Percentiles rank a stretch among this genome's conserved stretches.
These are phyloP conservation scores for Hucho hucho DNA, from an alignment of 2,113 vertebrate genomes.

Conservation along the genomic window DNA sequence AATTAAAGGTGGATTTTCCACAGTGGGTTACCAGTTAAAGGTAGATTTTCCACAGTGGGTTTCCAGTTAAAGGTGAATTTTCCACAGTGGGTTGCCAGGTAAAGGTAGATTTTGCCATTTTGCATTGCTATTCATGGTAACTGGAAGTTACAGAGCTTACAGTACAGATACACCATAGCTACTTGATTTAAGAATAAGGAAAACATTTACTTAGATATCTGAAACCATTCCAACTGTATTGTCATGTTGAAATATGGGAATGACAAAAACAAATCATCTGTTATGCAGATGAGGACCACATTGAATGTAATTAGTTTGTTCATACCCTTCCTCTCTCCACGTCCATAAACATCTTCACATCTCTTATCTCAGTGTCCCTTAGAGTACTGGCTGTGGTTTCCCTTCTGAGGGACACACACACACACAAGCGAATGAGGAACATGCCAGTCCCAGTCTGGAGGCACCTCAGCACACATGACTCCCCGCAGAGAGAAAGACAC, in stretches of 20 bases:
- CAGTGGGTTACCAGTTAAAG: neutral
- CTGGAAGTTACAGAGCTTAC: slow-evolving; percentile 15
- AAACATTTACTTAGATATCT: neutral
- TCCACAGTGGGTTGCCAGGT: too few relatives aligned
- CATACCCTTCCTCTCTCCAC: slow-evolving; percentile 31
- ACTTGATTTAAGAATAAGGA: neutral
- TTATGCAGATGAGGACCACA: slow-evolving; percentile 50
- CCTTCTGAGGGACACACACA: neutral
- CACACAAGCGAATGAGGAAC: neutral
- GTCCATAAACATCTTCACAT: slow-evolving; percentile 36
- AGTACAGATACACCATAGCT: neutral
- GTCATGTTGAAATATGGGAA: slow-evolving; percentile 14
- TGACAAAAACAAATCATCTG: slow-evolving; percentile 36
- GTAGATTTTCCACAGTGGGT: too few relatives aligned
- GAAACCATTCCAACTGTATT: slow-evolving; percentile 16
- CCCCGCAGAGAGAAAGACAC: neutral
- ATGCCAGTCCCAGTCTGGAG: neutral
- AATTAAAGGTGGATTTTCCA: neutral
- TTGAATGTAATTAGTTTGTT: slow-evolving; percentile 48
- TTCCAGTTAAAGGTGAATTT: too few relatives aligned
- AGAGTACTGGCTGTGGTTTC: slow-evolving; percentile 43
- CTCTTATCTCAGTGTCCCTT: slow-evolving; percentile 26
- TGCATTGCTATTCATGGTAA: slow-evolving; percentile 41
- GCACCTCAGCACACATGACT: slow-evolving; percentile 2
- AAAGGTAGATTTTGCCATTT: slow-evolving; percentile 32